Percentiles rank a stretch among this genome's conserved stretches.
phyloP scores from a whole-genome alignment of 2,888 invertebrate genomes.

The Hirudinaria manillensis region DNA sequence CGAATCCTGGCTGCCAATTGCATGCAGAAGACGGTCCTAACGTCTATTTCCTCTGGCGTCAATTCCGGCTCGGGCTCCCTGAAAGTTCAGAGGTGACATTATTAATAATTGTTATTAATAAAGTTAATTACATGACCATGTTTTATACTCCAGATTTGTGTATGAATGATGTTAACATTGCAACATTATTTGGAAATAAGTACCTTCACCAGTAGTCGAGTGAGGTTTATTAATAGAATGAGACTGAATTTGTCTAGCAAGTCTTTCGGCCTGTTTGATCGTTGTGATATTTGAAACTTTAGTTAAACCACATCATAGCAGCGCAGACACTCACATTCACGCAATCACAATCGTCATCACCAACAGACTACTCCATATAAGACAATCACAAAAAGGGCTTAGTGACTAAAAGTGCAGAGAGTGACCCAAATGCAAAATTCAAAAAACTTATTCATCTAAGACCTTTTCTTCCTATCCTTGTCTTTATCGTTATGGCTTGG shows the following conservation, averaged over 20 bases:
- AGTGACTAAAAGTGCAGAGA: no score
- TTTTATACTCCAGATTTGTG: no score
- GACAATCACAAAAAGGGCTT: no score
- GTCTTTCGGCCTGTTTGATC: not conserved
- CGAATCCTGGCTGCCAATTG: conserved; percentile 89
- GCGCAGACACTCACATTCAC: not conserved
- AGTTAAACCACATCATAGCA: not conserved
- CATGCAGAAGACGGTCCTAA: conserved; percentile 98
- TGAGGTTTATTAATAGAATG: not conserved
- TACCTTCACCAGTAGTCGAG: not conserved
- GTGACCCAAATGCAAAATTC: no score
- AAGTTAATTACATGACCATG: no score
- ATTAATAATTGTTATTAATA: no score
- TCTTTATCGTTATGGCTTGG: not conserved
- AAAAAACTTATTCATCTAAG: no score
- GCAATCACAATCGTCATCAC: no score
- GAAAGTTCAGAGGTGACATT: no score
- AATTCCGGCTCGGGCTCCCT: conserved; percentile 53
- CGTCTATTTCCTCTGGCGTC: conserved; percentile 93
- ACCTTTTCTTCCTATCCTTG: conserved; percentile 24
- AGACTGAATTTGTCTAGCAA: not conserved
- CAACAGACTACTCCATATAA: no score
- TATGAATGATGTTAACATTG: not conserved
- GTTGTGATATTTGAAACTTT: not conserved
- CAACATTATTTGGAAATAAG: no score